Evolutionary conservation across 1,140 invertebrate genomes (phyloP).

Genomic region (Psilanteris sp.): DNA sequence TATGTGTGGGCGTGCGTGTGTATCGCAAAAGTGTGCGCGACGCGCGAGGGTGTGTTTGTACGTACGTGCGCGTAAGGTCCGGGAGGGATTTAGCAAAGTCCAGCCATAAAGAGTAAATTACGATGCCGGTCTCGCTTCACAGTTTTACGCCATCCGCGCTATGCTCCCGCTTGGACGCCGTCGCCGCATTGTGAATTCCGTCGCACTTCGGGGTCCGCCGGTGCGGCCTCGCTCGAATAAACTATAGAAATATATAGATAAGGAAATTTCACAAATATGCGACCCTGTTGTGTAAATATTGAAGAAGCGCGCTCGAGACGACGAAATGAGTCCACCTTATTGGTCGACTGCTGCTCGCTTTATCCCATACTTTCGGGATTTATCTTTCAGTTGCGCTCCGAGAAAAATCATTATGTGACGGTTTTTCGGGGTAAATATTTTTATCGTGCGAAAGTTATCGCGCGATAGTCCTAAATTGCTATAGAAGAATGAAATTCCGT

Average conservation of each 20-base stretch:
- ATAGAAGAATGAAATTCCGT: no score
- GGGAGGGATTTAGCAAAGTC: slow-evolving; percentile 70
- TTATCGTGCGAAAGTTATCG: slow-evolving; percentile 5
- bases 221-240: slow-evolving; percentile 24
- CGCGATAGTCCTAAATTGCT: neutral
- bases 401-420: slow-evolving; percentile 12
- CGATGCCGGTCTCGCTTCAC: slow-evolving; percentile 70
- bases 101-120: slow-evolving; percentile 73
- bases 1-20: no score
- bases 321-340: slow-evolving; percentile 1
- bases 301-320: slow-evolving; percentile 1
- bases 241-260: slow-evolving; percentile 45
- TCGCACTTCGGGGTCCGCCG: slow-evolving; percentile 21
- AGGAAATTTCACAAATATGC: slow-evolving; percentile 36
- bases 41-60: no score
- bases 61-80: slow-evolving; percentile 44
- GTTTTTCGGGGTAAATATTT: slow-evolving; percentile 5
- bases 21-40: no score
- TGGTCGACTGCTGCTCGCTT: neutral
- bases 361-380: neutral
- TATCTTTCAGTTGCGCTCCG: slow-evolving; percentile 5
- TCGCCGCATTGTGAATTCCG: slow-evolving; percentile 44
- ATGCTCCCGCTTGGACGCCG: slow-evolving; percentile 34
- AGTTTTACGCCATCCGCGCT: slow-evolving; percentile 67
- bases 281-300: slow-evolving; percentile 19